A percentile compares a stretch with the other conserved stretches of the same genome.
These are phyloP conservation scores for Diuraphis noxia DNA, from an alignment of 1,140 invertebrate genomes.

Conservation along the genomic window DNA sequence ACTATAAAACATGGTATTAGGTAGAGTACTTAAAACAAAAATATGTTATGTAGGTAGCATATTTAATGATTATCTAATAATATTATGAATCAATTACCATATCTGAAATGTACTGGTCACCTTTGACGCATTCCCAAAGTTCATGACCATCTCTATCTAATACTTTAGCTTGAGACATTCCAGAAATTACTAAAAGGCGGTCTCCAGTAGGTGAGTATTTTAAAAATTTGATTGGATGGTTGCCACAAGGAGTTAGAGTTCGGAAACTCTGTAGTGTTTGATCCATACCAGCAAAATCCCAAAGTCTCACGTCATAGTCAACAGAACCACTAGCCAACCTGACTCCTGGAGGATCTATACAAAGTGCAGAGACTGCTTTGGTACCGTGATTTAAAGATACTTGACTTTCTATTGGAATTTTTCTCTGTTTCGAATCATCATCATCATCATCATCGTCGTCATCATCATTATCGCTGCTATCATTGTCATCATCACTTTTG, in stretches of 20 bases:
- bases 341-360: constrained; percentile 89
- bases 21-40: too few species aligned
- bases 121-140: constrained; percentile 91
- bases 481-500: constrained; percentile 57
- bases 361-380: constrained; percentile 84
- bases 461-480: constrained; percentile 59
- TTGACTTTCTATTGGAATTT: constrained; percentile 80
- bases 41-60: not conserved
- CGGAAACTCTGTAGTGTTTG: constrained; percentile 85
- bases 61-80: not conserved
- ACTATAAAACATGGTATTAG: too few species aligned
- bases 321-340: constrained; percentile 89
- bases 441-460: constrained; percentile 60
- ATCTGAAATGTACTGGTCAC: constrained; percentile 95
- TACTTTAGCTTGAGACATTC: constrained; percentile 89
- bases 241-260: constrained; percentile 90
- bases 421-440: constrained; percentile 64
- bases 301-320: constrained; percentile 95
- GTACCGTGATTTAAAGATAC: constrained; percentile 81
- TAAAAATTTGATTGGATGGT: constrained; percentile 88
- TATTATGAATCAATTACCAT: constrained; percentile 65
- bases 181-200: constrained; percentile 90
- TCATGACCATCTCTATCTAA: constrained; percentile 96
- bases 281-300: constrained; percentile 99
- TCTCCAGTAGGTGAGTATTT: constrained; percentile 95